phyloP scores from a whole-genome alignment of 2,113 vertebrate genomes.

The Pseudorasbora parva region DNA sequence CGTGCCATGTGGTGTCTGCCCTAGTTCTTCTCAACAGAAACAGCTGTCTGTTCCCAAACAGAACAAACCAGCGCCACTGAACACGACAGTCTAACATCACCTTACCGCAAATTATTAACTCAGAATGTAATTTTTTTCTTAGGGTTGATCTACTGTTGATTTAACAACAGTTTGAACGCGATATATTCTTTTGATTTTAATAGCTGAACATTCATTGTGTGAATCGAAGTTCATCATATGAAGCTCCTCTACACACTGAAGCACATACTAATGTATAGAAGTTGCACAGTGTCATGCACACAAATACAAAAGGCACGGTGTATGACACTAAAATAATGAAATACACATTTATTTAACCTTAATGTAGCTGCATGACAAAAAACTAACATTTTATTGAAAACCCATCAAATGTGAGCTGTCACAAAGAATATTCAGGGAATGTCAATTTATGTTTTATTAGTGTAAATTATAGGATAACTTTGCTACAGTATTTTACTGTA shows the following conservation, averaged over 20 bases:
- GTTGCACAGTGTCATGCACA: neutral
- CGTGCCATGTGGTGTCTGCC: neutral
- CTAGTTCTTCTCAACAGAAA: neutral
- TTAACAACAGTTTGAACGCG: neutral
- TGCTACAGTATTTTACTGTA: neutral
- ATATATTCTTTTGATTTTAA: neutral
- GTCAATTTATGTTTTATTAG: neutral
- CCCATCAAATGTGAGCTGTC: neutral
- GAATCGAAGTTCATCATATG: neutral
- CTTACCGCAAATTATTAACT: neutral
- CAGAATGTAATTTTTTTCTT: neutral
- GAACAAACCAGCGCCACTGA: neutral
- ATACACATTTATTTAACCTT: neutral
- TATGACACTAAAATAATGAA: neutral
- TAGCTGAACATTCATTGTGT: neutral
- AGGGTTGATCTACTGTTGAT: neutral
- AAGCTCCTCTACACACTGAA: neutral
- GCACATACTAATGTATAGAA: neutral
- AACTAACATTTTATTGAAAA: neutral
- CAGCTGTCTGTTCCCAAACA: neutral
- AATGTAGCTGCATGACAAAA: no score
- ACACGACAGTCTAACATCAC: neutral
- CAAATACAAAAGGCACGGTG: neutral
- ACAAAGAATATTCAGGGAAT: neutral
- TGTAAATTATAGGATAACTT: neutral